A percentile compares a stretch with the other conserved stretches of the same genome.
phyloP scores from a whole-genome alignment of 2,797 vertebrate species.

The Sebastes oblongus region DNA sequence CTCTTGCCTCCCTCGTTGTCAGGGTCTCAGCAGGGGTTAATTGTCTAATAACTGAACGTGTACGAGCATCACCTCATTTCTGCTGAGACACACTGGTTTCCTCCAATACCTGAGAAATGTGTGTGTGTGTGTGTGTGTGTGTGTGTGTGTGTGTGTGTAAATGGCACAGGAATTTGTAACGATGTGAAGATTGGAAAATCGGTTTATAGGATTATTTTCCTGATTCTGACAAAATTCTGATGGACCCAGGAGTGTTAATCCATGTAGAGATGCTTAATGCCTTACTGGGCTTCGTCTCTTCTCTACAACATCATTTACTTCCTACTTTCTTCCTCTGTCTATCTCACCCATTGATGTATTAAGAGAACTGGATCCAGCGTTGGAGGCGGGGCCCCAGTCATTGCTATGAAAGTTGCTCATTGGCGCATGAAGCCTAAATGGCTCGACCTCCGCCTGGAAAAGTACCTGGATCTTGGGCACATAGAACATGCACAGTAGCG shows the following conservation, averaged over 20 bases:
- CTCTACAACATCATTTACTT: not conserved
- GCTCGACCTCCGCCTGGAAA: too few relatives aligned
- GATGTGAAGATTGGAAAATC: not conserved
- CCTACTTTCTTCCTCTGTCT: not conserved
- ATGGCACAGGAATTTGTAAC: not conserved
- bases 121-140: not conserved
- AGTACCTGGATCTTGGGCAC: too few relatives aligned
- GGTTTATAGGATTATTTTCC: not conserved
- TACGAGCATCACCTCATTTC: constrained; percentile 28
- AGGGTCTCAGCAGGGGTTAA: constrained; percentile 36
- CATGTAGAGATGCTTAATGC: not conserved
- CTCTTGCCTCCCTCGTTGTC: not conserved
- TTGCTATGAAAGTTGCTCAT: too few relatives aligned
- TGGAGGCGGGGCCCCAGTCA: too few relatives aligned
- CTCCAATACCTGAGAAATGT: not conserved
- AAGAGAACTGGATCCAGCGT: too few relatives aligned
- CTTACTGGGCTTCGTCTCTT: not conserved
- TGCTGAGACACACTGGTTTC: constrained; percentile 44
- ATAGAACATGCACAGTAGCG: too few relatives aligned
- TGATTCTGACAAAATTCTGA: not conserved
- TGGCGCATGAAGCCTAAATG: too few relatives aligned
- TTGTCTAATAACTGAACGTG: constrained; percentile 46
- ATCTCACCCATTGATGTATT: not conserved
- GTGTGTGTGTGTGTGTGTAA: not conserved
- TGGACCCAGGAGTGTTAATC: not conserved